A percentile compares a stretch with the other conserved stretches of the same genome.
phyloP scores from a whole-genome alignment of 2,113 vertebrate species.

The Heloderma charlesbogerti region DNA sequence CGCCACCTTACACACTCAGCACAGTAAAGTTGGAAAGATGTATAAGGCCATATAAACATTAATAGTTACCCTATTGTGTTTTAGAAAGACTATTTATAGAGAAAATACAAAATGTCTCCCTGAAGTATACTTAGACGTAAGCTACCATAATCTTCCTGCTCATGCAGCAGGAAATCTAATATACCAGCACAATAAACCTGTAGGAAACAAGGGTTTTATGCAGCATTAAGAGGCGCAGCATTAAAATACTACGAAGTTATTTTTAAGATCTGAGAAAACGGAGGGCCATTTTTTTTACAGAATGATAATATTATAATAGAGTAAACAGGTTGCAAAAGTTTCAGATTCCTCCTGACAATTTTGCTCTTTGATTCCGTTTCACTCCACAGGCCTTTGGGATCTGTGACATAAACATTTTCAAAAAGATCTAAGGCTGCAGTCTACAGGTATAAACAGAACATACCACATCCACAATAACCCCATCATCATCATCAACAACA shows the following conservation, averaged over 20 bases:
- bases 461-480: no score
- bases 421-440: neutral
- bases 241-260: slow-evolving; percentile 80
- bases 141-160: slow-evolving; percentile 99
- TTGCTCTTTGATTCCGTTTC: slow-evolving; percentile 26
- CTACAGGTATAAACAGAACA: neutral
- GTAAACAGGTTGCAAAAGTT: slow-evolving; percentile 37
- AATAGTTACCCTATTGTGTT: slow-evolving; percentile 83
- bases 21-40: slow-evolving; percentile 78
- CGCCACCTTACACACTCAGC: slow-evolving; percentile 60
- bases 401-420: neutral
- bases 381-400: neutral
- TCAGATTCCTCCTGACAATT: slow-evolving; percentile 6
- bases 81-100: slow-evolving; percentile 86
- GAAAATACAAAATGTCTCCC: slow-evolving; percentile 91
- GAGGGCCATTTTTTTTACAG: slow-evolving; percentile 68
- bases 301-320: slow-evolving; percentile 63
- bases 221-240: slow-evolving; percentile 84
- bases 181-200: slow-evolving; percentile 95
- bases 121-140: slow-evolving; percentile 92
- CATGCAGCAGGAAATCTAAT: slow-evolving; percentile 96
- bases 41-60: slow-evolving; percentile 85
- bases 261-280: slow-evolving; percentile 79
- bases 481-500: no score
- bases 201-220: slow-evolving; percentile 89